These are phyloP conservation scores for Peribatodes rhomboidaria DNA, from an alignment of 2,888 invertebrate species.

Conservation along the genomic window DNA sequence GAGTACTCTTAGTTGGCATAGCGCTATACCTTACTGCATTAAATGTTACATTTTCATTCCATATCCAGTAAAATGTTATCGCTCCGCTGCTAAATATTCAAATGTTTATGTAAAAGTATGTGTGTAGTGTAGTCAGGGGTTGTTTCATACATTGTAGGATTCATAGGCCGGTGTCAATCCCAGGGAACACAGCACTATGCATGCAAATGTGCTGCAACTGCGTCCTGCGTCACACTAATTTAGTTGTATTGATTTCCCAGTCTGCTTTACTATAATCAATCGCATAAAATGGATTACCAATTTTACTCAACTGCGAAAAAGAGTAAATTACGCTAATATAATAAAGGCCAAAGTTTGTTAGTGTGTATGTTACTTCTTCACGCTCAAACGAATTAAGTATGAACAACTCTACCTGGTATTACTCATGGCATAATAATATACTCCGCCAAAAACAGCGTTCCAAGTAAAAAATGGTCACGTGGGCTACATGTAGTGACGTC, in stretches of 20 bases:
- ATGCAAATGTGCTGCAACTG: constrained; percentile 35
- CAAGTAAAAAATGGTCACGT: too few relatives aligned
- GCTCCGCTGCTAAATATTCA: constrained; percentile 6
- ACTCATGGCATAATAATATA: too few relatives aligned
- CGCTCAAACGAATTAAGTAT: too few relatives aligned
- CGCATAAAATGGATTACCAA: too few relatives aligned
- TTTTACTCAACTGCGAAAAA: not conserved
- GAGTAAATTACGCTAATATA: not conserved
- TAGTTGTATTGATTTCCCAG: constrained; percentile 2
- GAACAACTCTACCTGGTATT: too few relatives aligned
- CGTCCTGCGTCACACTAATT: constrained; percentile 39
- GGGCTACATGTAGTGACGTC: too few relatives aligned
- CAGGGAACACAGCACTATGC: constrained; percentile 28
- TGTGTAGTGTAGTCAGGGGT: not conserved
- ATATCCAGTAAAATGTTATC: constrained; percentile 6
- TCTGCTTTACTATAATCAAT: not conserved
- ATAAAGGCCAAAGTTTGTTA: too few relatives aligned
- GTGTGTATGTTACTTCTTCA: too few relatives aligned
- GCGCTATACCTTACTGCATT: constrained; percentile 2
- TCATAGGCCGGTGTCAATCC: constrained; percentile 10
- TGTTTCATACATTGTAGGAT: constrained; percentile 35
- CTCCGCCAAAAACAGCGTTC: too few relatives aligned
- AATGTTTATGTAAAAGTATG: not conserved
- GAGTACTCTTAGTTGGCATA: too few relatives aligned
- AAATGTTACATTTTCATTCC: constrained; percentile 2